Conservation (phyloP, 2,113 vertebrate species). For the Heterocephalus glaber region DNA sequence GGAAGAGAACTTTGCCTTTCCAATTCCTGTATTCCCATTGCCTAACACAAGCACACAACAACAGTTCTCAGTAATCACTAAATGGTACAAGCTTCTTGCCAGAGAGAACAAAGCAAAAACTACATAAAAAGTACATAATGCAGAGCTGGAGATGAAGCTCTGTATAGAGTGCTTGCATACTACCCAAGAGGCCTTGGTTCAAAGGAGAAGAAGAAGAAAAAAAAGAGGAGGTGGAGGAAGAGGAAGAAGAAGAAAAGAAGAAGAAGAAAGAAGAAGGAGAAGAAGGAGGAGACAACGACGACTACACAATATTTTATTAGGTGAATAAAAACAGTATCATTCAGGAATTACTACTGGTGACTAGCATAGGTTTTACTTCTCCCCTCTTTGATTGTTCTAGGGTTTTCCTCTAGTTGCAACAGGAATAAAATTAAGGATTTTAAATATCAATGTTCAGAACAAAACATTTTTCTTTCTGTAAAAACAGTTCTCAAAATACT, state of each 20-base stretch:
- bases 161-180: not conserved
- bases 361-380: slow-evolving; percentile 18
- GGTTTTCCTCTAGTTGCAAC: slow-evolving; percentile 22
- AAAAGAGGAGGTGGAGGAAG: no score
- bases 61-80: slow-evolving; percentile 17
- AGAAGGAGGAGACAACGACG: not conserved
- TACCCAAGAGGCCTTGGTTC: not conserved
- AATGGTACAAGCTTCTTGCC: not conserved
- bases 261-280: not conserved
- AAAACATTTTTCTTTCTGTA: not conserved
- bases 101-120: slow-evolving; percentile 28
- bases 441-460: not conserved
- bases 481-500: slow-evolving; percentile 76
- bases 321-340: not conserved
- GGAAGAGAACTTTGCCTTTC: not conserved
- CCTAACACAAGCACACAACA: not conserved
- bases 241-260: not conserved
- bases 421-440: slow-evolving; percentile 53
- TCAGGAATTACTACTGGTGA: not conserved
- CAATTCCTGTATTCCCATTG: not conserved
- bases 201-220: not conserved
- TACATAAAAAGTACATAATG: not conserved
- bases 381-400: not conserved
- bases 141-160: not conserved
- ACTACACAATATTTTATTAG: slow-evolving; percentile 8